Evolutionary conservation across 1,140 invertebrate species (phyloP), one percentile per base, ranked within the genome.

Genomic region (Drosophila suzukii): DNA sequence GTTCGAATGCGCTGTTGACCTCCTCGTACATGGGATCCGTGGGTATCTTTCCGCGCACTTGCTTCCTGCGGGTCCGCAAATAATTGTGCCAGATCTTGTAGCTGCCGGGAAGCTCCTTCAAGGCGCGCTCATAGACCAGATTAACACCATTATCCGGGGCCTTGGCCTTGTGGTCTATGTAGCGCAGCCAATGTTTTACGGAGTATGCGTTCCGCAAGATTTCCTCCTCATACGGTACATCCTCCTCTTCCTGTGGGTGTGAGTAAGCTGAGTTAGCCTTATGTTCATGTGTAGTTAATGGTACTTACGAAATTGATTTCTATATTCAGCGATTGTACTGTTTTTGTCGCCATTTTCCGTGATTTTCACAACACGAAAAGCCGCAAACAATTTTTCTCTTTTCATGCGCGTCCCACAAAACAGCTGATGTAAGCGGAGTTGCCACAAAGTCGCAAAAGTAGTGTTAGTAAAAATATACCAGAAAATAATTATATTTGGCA

Each of bases 21-120:
- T 98, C 96, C 93, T 99, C 97, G 93, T 96, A 98, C 38, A 94
- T 94, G 8, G 96, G 95, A 94, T 99, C 97, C 56, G 95, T 97
- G 50, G 98, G 95, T 89, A 96, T 96, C 54, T 95, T 94, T 0
- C 95, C 96, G 91, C 97, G 96, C 13, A 98, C 94, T 92, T 99
- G 97, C 82, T 94, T 94, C 70, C 97, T 94, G 78, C 98, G 94
- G 46, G 97, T 94, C 82, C 96, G 96, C 46, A 99, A 93, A 93
- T 99, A 99, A 90, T 97, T 97, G 91, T 99, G 98, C 99, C 99
- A 99, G 43, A 99, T 93, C 93, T 99, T 99, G 91, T 99, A 99
- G 88, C 98, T 99, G 46, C 98, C 98, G 13, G 99, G 98, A 39
- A 99, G 93, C 93, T 99, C 97, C 93, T 98, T 98, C 0, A 99